phyloP scores from a whole-genome alignment of 2,888 invertebrate species.

The Syritta pipiens region DNA sequence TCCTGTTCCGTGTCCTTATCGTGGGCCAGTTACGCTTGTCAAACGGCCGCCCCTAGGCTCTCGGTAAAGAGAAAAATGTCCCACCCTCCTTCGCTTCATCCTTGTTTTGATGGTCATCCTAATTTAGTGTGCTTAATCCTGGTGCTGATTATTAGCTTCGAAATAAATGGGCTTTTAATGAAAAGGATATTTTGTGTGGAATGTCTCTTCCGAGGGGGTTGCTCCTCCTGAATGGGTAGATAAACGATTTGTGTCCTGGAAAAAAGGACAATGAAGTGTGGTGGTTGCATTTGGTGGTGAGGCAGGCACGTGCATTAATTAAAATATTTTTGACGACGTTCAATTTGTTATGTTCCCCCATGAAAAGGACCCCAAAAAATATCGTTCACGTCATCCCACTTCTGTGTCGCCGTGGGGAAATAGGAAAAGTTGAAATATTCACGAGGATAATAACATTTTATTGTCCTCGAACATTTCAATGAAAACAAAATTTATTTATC shows the following conservation, averaged over 20 bases:
- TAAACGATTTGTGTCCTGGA: constrained; percentile 42
- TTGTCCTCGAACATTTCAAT: constrained; percentile 58
- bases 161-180: constrained; percentile 65
- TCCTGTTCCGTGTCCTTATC: constrained; percentile 46
- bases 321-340: constrained; percentile 16
- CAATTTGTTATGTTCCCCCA: neutral
- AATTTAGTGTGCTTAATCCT: constrained; percentile 65
- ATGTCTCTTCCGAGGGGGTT: neutral
- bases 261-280: constrained; percentile 30
- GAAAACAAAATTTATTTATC: constrained; percentile 54
- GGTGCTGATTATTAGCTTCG: constrained; percentile 63
- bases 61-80: constrained; percentile 9
- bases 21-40: constrained; percentile 39
- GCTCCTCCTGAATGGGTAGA: constrained; percentile 31
- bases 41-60: constrained; percentile 27
- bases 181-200: constrained; percentile 49
- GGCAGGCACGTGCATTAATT: constrained; percentile 16
- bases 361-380: constrained; percentile 10
- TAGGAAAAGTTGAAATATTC: constrained; percentile 45
- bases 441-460: constrained; percentile 53
- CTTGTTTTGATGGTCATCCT: constrained; percentile 64
- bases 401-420: neutral
- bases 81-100: constrained; percentile 9
- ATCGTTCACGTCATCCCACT: constrained; percentile 8
- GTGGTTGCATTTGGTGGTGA: constrained; percentile 1